Conservation (phyloP, 2,797 vertebrate species). For the Sebastes minor region DNA sequence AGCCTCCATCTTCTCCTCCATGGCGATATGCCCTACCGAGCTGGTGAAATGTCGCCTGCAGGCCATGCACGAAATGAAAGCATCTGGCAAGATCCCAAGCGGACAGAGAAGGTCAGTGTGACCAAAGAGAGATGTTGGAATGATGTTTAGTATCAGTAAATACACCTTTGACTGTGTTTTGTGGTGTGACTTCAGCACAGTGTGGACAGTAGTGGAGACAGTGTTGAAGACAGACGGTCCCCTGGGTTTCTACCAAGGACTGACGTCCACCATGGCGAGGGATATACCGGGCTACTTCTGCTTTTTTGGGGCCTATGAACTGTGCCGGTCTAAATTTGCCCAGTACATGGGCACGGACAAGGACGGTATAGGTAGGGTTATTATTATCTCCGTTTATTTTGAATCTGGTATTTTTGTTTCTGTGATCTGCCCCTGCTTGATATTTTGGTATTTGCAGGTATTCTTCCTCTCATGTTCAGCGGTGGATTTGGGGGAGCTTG, state of each 20-base stretch:
- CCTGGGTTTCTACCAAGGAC: slow-evolving; percentile 90
- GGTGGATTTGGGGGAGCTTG: slow-evolving; percentile 93
- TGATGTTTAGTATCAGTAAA: background rate
- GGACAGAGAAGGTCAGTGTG: slow-evolving; percentile 82
- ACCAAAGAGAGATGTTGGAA: slow-evolving; percentile 13
- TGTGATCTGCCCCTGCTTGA: background rate
- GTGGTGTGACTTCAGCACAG: slow-evolving; percentile 79
- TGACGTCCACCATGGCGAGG: slow-evolving; percentile 88
- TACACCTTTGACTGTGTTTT: background rate
- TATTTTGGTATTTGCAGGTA: slow-evolving; percentile 74
- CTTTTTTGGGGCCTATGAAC: slow-evolving; percentile 94
- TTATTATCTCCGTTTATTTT: background rate
- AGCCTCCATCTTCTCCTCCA: slow-evolving; percentile 90
- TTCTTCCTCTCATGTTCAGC: slow-evolving; percentile 88
- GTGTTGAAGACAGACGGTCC: slow-evolving; percentile 87
- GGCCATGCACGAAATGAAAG: slow-evolving; percentile 93
- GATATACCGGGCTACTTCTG: slow-evolving; percentile 96
- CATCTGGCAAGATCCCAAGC: slow-evolving; percentile 83
- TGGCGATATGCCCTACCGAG: slow-evolving; percentile 92
- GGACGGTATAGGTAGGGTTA: slow-evolving; percentile 86
- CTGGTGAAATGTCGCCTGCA: slow-evolving; percentile 95
- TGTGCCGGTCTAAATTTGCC: slow-evolving; percentile 88
- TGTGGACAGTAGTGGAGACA: slow-evolving; percentile 88
- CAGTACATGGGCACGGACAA: slow-evolving; percentile 84
- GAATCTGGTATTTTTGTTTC: background rate